Evolutionary conservation across 1,140 invertebrate genomes (phyloP).

Genomic region (Bicyclus anynana): DNA sequence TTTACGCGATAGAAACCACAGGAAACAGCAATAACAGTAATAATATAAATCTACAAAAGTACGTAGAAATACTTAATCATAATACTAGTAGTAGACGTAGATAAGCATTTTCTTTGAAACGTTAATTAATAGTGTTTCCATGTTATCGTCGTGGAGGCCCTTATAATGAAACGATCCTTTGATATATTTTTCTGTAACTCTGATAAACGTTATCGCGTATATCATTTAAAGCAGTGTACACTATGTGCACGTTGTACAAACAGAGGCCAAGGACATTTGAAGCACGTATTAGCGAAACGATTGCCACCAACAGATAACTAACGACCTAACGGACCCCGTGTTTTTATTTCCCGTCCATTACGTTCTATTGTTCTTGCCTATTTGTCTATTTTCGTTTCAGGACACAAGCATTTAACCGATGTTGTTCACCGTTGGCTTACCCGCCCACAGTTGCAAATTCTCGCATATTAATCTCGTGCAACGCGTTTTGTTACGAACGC

Average conservation of each 20-base stretch:
- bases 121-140: neutral
- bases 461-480: neutral
- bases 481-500: too few relatives aligned
- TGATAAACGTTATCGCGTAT: constrained; percentile 28
- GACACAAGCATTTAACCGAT: neutral
- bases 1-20: too few relatives aligned
- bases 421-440: neutral
- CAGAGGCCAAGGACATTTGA: constrained; percentile 52
- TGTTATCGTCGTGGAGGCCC: constrained; percentile 15
- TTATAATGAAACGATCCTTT: constrained; percentile 12
- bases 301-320: constrained; percentile 36
- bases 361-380: neutral
- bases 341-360: constrained; percentile 12
- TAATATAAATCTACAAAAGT: too few relatives aligned
- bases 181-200: constrained; percentile 8
- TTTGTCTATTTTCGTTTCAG: constrained; percentile 4
- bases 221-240: constrained; percentile 27
- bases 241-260: constrained; percentile 27
- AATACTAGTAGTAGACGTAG: too few relatives aligned
- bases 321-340: constrained; percentile 23
- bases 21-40: too few relatives aligned
- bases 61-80: too few relatives aligned
- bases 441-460: neutral
- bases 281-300: constrained; percentile 38
- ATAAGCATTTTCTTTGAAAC: neutral